Base-by-base conservation (phyloP, 2,113 vertebrate species). In the Carassius gibelio region DNA sequence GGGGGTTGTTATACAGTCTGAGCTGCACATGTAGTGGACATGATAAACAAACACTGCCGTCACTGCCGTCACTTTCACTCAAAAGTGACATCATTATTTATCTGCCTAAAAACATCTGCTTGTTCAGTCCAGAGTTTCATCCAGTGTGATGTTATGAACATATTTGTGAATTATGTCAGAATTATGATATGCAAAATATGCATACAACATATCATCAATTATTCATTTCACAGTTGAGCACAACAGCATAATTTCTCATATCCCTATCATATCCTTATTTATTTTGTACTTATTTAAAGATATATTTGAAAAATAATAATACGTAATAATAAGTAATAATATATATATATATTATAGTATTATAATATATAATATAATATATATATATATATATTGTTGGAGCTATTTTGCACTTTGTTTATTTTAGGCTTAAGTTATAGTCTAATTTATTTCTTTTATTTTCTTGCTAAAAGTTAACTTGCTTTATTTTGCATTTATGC, bases 41-140 rank as follows among this genome's bases (percentile, higher is more conserved):
- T 69, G 71, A 86, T 78, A 86, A 86, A 90, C 87, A 88, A 81
- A 30, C 83, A 82, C 19, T 42, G 61, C 64, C 38, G 82, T 88
- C 83, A 88, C 36, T 64, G 79, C 83, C 81, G 89, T 87, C 88
- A 26, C 26, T 55, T 85, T 84, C 71, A 81, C 26, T 64, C 76
- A 55, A 3, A 69, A 19, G 13, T 93, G 93, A 93, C 88, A 84
- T 93, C 90, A 91, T 87, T 57, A 85, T 89, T 88, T 89, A 83
- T 89, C 88, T 84, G 88, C 77, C 42, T 81, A 62, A 48, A 48
- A 83, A 90, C 92, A 93, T 91, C 91, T 90, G 92, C 85, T 92
- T 83, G 91, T 92, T 81, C 75, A 62, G 48, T 86, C 83, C 85
- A 88, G 89, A 91, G 57, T 74, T 57, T 75, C 57, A 88, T 84